phyloP scores from a whole-genome alignment of 2,888 invertebrate genomes.

The Callyntrura guangdongensis region DNA sequence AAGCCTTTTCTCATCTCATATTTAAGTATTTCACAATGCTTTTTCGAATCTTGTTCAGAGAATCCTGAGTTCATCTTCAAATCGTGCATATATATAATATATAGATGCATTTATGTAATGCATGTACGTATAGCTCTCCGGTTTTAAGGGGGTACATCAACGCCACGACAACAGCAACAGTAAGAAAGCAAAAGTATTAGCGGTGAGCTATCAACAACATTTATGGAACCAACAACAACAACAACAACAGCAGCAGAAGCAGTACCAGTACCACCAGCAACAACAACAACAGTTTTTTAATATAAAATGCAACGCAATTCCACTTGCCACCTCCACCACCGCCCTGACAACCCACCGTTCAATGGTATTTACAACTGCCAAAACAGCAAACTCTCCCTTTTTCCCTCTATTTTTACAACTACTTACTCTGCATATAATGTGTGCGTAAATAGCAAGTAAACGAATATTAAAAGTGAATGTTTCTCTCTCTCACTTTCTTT shows the following conservation, averaged over 20 bases:
- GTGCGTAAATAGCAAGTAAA: conserved; percentile 50
- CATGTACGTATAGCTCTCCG: background rate
- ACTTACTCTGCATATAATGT: conserved; percentile 16
- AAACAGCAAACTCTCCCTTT: conserved; percentile 61
- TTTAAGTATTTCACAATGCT: conserved; percentile 55
- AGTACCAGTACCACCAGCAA: background rate
- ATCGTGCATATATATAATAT: conserved; percentile 16
- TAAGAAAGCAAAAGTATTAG: conserved; percentile 31
- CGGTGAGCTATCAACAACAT: conserved; percentile 60
- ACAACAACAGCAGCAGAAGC: background rate
- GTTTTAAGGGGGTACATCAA: conserved; percentile 24
- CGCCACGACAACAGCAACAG: conserved; percentile 16
- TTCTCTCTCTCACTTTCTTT: conserved; percentile 8
- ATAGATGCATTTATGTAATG: background rate
- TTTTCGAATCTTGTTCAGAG: conserved; percentile 41
- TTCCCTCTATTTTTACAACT: conserved; percentile 28
- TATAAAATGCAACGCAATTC: conserved; percentile 62
- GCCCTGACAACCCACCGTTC: conserved; percentile 61
- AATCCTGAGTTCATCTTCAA: conserved; percentile 59
- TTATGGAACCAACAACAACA: conserved; percentile 46
- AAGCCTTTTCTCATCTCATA: conserved; percentile 47
- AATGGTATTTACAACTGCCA: conserved; percentile 76
- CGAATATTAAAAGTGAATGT: conserved; percentile 68
- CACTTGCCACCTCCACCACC: conserved; percentile 70
- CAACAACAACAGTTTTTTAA: conserved; percentile 54